phyloP scores from a whole-genome alignment of 1,140 invertebrate species.

The Dufourea novaeangliae region DNA sequence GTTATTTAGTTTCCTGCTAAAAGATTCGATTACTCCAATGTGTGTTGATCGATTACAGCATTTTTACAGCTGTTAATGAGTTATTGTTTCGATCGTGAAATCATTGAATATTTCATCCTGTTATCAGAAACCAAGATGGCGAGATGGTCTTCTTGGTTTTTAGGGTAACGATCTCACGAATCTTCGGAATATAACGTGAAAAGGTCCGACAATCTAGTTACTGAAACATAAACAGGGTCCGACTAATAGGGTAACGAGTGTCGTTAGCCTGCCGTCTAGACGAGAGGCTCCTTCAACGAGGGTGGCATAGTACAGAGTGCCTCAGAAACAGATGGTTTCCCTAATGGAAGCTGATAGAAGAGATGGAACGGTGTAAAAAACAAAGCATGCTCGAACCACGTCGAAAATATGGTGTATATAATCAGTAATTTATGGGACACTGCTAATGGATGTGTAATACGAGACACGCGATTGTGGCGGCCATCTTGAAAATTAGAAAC shows the following conservation, averaged over 20 bases:
- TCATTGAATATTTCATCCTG: too few species aligned
- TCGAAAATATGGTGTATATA: too few species aligned
- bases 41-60: too few species aligned
- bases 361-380: background rate
- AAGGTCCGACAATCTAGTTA: conserved; percentile 2
- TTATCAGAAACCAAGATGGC: too few species aligned
- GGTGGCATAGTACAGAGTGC: background rate
- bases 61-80: too few species aligned
- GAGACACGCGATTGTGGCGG: too few species aligned
- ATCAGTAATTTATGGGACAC: too few species aligned
- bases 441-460: too few species aligned
- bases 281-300: background rate
- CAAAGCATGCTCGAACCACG: background rate
- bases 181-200: background rate
- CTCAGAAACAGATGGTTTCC: background rate
- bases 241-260: conserved; percentile 11
- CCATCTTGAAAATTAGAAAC: too few species aligned
- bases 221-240: conserved; percentile 7
- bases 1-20: too few species aligned
- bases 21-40: too few species aligned
- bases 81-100: too few species aligned
- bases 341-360: background rate
- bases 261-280: conserved; percentile 3
- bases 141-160: background rate
- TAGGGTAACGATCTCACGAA: background rate